These are phyloP conservation scores for Lycaena phlaeas DNA, from an alignment of 2,888 invertebrate species.

Conservation along the genomic window DNA sequence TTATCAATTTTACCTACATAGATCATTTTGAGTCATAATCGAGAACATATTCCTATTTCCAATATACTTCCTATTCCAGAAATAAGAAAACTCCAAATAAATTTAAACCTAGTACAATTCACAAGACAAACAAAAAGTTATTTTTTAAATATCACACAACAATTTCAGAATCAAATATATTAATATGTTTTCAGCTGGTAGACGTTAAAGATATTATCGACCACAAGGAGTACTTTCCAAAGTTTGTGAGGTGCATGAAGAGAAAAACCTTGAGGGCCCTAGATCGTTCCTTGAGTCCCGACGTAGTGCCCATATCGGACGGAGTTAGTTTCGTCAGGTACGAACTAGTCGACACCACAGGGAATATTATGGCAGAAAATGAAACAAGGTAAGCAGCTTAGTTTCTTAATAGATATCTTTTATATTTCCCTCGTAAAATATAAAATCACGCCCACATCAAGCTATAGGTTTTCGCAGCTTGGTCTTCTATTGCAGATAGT, in stretches of 20 bases:
- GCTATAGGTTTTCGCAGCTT: too few relatives aligned
- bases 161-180: neutral
- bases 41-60: too few relatives aligned
- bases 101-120: too few relatives aligned
- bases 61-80: too few relatives aligned
- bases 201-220: conserved; percentile 59
- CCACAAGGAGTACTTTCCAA: conserved; percentile 60
- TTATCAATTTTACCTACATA: too few relatives aligned
- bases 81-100: too few relatives aligned
- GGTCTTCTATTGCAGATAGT: too few relatives aligned
- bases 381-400: conserved; percentile 48
- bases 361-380: conserved; percentile 52
- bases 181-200: conserved; percentile 35
- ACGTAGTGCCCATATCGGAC: conserved; percentile 75
- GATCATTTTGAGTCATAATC: too few relatives aligned
- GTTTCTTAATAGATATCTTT: too few relatives aligned
- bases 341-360: conserved; percentile 53
- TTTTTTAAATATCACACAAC: neutral
- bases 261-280: conserved; percentile 70
- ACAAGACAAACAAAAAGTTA: too few relatives aligned
- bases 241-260: conserved; percentile 66
- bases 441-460: too few relatives aligned
- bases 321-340: conserved; percentile 76
- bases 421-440: too few relatives aligned
- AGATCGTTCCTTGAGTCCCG: conserved; percentile 72